These are phyloP conservation scores for Tyrannus savana DNA, from an alignment of 2,113 vertebrate genomes.

Conservation along the genomic window DNA sequence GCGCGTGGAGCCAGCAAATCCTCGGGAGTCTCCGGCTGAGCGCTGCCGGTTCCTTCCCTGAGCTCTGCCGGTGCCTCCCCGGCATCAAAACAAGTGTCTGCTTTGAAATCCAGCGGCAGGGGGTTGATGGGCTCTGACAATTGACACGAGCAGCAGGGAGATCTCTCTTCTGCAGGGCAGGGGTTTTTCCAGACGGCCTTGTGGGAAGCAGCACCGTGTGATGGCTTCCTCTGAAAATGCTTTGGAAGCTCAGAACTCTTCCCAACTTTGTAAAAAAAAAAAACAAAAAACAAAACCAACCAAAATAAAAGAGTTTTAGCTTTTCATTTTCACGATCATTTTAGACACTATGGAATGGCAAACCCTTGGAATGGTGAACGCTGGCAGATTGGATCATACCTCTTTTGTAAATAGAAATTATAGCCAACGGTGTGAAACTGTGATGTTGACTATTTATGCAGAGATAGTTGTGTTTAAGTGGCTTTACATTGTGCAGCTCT, in stretches of 20 bases:
- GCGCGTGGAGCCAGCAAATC: rapidly evolving
- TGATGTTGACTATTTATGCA: background rate
- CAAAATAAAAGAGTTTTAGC: background rate
- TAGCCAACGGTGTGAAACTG: background rate
- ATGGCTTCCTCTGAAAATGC: background rate
- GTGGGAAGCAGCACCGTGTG: background rate
- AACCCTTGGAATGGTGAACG: background rate
- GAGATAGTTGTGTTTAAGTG: conserved; percentile 4
- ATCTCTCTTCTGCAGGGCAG: background rate
- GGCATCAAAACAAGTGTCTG: background rate
- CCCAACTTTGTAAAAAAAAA: background rate
- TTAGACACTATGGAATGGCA: background rate
- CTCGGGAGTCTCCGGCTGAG: background rate
- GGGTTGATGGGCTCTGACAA: background rate
- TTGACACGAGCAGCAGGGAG: background rate
- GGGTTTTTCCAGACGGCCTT: background rate
- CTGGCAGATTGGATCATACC: background rate
- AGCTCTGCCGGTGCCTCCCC: background rate
- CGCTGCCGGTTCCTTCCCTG: background rate
- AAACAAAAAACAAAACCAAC: background rate
- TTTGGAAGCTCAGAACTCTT: background rate
- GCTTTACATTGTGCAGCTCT: background rate
- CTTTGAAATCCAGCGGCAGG: rapidly evolving
- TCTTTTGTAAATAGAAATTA: background rate
- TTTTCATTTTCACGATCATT: background rate